These are phyloP conservation scores for Pelobates fuscus DNA, from an alignment of 2,113 vertebrate genomes.

Conservation along the genomic window DNA sequence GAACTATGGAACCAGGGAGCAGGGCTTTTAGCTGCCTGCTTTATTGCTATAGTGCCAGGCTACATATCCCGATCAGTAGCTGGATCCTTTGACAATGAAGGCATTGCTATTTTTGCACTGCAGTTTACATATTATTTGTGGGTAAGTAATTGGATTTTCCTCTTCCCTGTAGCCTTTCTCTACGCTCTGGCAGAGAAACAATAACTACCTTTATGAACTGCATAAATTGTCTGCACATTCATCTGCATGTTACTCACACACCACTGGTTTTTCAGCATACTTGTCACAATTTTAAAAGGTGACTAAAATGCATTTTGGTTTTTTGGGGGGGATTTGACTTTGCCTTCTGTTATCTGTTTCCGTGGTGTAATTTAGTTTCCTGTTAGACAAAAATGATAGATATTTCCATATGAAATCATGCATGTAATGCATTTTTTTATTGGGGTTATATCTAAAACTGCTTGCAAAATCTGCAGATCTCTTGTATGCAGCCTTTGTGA, in stretches of 20 bases:
- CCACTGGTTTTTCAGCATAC: constrained; percentile 12
- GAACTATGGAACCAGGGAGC: constrained; percentile 99
- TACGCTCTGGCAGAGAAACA: constrained; percentile 47
- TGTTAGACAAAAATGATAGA: no score
- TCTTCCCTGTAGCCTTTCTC: constrained; percentile 43
- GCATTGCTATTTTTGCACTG: constrained; percentile 98
- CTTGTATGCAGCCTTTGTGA: no score
- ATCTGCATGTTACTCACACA: constrained; percentile 33
- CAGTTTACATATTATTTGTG: constrained; percentile 99
- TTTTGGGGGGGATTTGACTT: no score
- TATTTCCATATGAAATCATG: no score
- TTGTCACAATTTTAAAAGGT: constrained; percentile 5
- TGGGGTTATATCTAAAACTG: no score
- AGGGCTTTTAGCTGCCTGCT: constrained; percentile 96
- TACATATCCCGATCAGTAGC: constrained; percentile 98
- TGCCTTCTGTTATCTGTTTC: no score
- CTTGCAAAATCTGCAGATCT: no score
- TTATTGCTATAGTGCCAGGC: constrained; percentile 97
- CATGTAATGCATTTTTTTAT: no score
- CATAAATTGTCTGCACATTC: constrained; percentile 41
- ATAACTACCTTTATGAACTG: constrained; percentile 49
- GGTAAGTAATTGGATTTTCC: constrained; percentile 76
- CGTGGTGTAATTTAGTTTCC: no score
- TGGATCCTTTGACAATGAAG: constrained; percentile 98
- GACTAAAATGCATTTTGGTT: no score